These are phyloP conservation scores for Drosophila algonquin DNA, from an alignment of 2,888 invertebrate species.

Conservation along the genomic window DNA sequence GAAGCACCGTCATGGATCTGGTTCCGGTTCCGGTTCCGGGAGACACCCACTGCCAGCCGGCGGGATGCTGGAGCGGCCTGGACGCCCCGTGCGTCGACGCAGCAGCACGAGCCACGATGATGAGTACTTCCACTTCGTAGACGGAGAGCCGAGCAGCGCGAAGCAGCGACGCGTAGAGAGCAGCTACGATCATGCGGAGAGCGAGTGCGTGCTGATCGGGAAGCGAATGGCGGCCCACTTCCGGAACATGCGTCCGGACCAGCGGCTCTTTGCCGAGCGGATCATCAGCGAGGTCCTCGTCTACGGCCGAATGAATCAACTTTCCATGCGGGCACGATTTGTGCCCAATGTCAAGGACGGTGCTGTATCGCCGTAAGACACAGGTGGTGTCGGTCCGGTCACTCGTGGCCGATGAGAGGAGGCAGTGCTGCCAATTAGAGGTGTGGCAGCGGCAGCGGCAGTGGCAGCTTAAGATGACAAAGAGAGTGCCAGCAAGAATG, in stretches of 20 bases:
- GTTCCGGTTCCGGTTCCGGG: not conserved
- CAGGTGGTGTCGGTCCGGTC: not conserved
- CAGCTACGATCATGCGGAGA: conserved; percentile 38
- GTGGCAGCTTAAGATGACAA: not conserved
- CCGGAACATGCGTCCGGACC: conserved; percentile 64
- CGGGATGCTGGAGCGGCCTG: not conserved
- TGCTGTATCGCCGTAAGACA: not conserved
- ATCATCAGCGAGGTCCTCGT: conserved; percentile 67
- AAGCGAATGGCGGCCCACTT: conserved; percentile 66
- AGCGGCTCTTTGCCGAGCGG: conserved; percentile 64
- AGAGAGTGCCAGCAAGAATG: not conserved
- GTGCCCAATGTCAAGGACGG: conserved; percentile 41
- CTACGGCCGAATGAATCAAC: conserved; percentile 64
- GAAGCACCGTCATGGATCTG: not conserved
- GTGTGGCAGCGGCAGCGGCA: not conserved
- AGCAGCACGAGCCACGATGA: conserved; percentile 11
- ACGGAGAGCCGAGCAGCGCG: not conserved
- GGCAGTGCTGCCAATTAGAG: not conserved
- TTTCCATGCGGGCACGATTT: conserved; percentile 56
- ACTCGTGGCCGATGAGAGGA: not conserved
- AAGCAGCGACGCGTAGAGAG: not conserved
- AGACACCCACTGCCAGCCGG: not conserved
- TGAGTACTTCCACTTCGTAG: not conserved
- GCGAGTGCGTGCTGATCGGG: conserved; percentile 64
- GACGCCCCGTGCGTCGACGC: not conserved